These are phyloP conservation scores for Bathynomus jamesi DNA, from an alignment of 1,140 invertebrate genomes.

Conservation along the genomic window DNA sequence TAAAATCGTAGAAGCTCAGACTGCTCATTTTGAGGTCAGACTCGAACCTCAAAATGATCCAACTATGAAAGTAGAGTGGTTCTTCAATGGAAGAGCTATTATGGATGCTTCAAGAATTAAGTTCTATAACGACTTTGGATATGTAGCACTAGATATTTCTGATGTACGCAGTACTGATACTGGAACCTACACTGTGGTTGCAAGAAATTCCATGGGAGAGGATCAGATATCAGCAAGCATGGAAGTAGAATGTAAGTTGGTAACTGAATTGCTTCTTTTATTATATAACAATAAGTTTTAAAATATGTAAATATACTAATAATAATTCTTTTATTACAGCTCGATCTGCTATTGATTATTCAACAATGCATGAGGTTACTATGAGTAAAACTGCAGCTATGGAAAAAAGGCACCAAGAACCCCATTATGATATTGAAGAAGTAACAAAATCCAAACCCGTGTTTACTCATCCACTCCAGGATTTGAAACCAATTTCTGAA, in stretches of 20 bases:
- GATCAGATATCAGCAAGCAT: conserved; percentile 70
- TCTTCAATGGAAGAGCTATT: conserved; percentile 61
- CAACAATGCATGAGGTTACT: conserved; percentile 71
- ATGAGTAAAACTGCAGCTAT: conserved; percentile 79
- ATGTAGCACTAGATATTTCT: conserved; percentile 85
- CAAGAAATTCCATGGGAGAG: conserved; percentile 78
- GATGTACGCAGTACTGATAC: conserved; percentile 76
- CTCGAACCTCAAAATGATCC: conserved; percentile 87
- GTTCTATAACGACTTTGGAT: conserved; percentile 90
- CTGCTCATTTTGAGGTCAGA: conserved; percentile 90
- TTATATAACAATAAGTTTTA: too few relatives aligned
- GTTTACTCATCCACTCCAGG: conserved; percentile 66
- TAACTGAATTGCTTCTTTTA: too few relatives aligned
- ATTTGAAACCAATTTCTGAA: conserved; percentile 48
- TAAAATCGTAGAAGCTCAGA: conserved; percentile 89
- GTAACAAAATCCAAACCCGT: conserved; percentile 86
- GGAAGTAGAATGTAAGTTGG: conserved; percentile 60
- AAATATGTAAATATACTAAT: too few relatives aligned
- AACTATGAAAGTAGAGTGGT: conserved; percentile 77
- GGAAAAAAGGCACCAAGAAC: conserved; percentile 77
- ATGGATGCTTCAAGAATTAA: conserved; percentile 68
- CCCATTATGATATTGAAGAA: conserved; percentile 82
- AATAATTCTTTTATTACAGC: too few relatives aligned
- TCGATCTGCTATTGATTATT: conserved; percentile 59
- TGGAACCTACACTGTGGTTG: conserved; percentile 78